Base-by-base conservation (phyloP, 1,140 invertebrate genomes). In the Aplysia californica region DNA sequence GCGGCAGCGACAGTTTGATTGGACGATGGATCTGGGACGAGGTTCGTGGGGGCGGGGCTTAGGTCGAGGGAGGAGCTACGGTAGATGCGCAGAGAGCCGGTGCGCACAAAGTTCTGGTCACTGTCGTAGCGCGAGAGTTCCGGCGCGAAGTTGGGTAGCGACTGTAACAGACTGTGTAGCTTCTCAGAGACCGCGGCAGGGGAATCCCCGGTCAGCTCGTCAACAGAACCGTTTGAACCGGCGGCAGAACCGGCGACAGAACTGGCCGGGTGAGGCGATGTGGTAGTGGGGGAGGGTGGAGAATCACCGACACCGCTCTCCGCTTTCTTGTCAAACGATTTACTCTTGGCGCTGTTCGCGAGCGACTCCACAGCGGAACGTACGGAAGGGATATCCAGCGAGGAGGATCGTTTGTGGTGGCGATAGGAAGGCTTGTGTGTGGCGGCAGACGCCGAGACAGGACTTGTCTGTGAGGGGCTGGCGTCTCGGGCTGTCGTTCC, bases 161-260 rank as follows among this genome's bases (percentile, higher is more conserved):
- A 87, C 44, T 83, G 75, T n/a, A 87, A 66, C 23, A 87, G 75
- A 58, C 73, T 82, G 76, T 84, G 85, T 10, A 87, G 79, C 76
- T 82, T 87, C 66, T 85, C 76, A 10, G 84, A 87, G 26, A 87
- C 84, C 23, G 85, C 83, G 29, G 85, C 84, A 21, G 86, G 86
- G 10, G 84, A 85, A 41, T 80, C 73, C 3, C 56, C 76, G 5
- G 44, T 31, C n/a, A 61, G 64, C 33, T 65, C 70, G 33, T 59
- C 56, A 10, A n/a, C 5, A 58, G 50, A 44, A 6, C n/a, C n/a
- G n/a, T n/a, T n/a, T n/a, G n/a, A n/a, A n/a, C n/a, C n/a, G n/a
- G n/a, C n/a, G n/a, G n/a, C n/a, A n/a, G n/a, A n/a, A n/a, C n/a
- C n/a, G n/a, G n/a, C n/a, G n/a, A n/a, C n/a, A n/a, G n/a, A n/a